Conservation (phyloP, 2,113 vertebrate species). For the Peromyscus maniculatus region DNA sequence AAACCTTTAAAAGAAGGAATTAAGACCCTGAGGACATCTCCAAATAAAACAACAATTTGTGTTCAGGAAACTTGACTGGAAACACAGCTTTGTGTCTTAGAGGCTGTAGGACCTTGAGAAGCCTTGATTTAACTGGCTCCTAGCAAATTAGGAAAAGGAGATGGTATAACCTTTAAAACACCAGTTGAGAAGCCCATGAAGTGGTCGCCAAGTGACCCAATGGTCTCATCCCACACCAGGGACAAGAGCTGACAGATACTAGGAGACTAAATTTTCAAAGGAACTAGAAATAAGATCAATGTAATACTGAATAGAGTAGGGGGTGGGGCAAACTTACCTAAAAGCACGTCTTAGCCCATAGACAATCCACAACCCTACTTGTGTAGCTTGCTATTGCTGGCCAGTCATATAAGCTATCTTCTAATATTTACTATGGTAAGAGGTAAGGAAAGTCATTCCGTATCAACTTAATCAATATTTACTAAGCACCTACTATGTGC, state of each 20-base stretch:
- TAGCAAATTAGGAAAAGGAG: neutral
- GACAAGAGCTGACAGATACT: neutral
- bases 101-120: neutral
- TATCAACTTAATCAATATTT: slow-evolving; percentile 38
- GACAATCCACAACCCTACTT: slow-evolving; percentile 1
- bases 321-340: slow-evolving; percentile 13
- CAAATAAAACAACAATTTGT: neutral
- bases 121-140: neutral
- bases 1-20: neutral
- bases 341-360: neutral
- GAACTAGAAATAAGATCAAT: neutral
- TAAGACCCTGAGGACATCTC: slow-evolving; percentile 20
- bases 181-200: neutral
- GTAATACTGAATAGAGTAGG: neutral
- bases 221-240: neutral
- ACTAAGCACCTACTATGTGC: neutral
- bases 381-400: neutral
- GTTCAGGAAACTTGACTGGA: slow-evolving; percentile 14
- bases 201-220: neutral
- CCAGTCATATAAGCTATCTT: neutral
- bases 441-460: neutral
- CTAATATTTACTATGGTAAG: slow-evolving; percentile 12
- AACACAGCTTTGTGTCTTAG: neutral
- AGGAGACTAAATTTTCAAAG: neutral
- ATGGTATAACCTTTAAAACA: neutral